Evolutionary conservation across 2,888 invertebrate genomes (phyloP).

Genomic region (Heliconius erato): DNA sequence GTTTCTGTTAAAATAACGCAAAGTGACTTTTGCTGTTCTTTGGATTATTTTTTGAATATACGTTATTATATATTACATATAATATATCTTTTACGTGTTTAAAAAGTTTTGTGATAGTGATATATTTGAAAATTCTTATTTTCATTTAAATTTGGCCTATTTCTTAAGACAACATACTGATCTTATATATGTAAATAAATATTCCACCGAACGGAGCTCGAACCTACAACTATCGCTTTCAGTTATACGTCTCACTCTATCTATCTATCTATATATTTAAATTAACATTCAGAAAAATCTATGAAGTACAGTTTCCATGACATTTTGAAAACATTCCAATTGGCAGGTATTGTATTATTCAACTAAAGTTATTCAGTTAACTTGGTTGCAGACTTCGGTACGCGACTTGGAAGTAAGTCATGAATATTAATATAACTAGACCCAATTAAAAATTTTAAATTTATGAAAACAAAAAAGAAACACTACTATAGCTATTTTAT

Average conservation of each 20-base stretch:
- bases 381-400: not conserved
- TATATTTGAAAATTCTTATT: too few species aligned
- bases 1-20: slow-evolving; percentile 17
- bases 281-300: not conserved
- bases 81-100: too few species aligned
- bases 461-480: not conserved
- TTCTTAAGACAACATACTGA: not conserved
- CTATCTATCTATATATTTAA: not conserved
- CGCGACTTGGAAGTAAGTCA: not conserved
- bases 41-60: not conserved
- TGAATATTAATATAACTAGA: slow-evolving; percentile 22
- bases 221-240: not conserved
- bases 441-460: not conserved
- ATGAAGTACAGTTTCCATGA: not conserved
- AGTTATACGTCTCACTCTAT: not conserved
- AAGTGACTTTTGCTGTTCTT: not conserved
- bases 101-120: too few species aligned
- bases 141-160: too few species aligned
- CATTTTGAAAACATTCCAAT: slow-evolving; percentile 14
- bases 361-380: not conserved
- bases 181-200: not conserved
- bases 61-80: not conserved
- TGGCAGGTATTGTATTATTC: slow-evolving; percentile 13
- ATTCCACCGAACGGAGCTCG: not conserved
- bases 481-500: too few species aligned